Evolutionary conservation across 2,797 vertebrate genomes (phyloP), one percentile per base, ranked within the genome.

Genomic region (Naso thynnoides): DNA sequence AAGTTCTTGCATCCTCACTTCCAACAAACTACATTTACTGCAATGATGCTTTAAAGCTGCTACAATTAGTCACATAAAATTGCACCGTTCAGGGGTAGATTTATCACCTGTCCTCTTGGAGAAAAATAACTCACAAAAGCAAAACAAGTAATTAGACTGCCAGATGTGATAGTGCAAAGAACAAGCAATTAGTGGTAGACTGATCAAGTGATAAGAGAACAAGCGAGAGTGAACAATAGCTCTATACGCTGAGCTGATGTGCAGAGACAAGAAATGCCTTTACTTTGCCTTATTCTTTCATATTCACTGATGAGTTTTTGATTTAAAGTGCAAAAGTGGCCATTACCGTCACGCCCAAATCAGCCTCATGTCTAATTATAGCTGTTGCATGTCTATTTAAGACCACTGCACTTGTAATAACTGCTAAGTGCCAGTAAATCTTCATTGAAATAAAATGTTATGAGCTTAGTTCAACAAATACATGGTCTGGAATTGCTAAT

Each of bases 61-160:
- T n/a, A 48, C 57, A 79, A 68, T 84, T 76, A 76, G 49, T 77
- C 60, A 73, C 26, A 47, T 59, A 54, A 47, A 66, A 68, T 48
- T 49, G 24, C 44, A 41, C 8, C 29, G n/a, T 73, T 79, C 67
- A 33, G 26, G 39, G 54, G n/a, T 15, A 62, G 42, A 81, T 90
- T 78, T 61, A 87, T 88, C 78, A 86, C 79, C 83, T 78, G 73
- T 61, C 31, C 45, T 56, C 76, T 57, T 63, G 45, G 73, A 67
- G 71, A 80, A 76, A 63, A 85, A 75, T 64, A 73, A 75, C 79
- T 81, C 60, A 73, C 52, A 56, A 72, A 80, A 79, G 82, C 73
- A 74, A 60, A 60, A 62, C 55, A 48, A 83, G 82, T 75, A 83
- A 84, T 86, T 86, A 83, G 49, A 58, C 78, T 79, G 78, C 57